Base-by-base conservation (phyloP, 2,113 vertebrate genomes). In the Nothobranchius kuhntae region DNA sequence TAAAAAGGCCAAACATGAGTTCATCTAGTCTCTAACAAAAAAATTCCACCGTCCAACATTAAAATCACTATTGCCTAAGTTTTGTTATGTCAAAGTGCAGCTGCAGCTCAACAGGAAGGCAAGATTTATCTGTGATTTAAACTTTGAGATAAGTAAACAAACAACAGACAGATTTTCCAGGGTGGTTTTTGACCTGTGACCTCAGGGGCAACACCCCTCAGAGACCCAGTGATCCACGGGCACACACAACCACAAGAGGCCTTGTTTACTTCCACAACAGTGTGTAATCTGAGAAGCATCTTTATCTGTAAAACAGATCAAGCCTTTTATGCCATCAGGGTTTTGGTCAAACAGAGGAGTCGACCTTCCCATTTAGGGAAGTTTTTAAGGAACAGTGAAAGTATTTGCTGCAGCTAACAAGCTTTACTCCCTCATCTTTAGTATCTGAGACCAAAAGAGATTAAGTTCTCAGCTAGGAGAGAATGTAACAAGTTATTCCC, bases 101-200 rank as follows among this genome's bases (percentile, higher is more conserved):
- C 71, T 53, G 14, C 53, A 48, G 68, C 36, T 13, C 21, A 9
- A 77, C 87, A 86, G 81, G 84, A 88, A 84, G 53, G 15, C 40
- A 62, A 72, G 53, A 87, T 85, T 85, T 83, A 85, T 72, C 81
- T 72, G 21, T 13, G 62, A 84, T 90, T 79, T 74, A 1, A 73
- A 73, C 79, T 70, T 14, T 65, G 56, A 75, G 85, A 88, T 89
- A 87, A 79, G 65, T 85, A 83, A 88, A 86, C 65, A 87, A 87
- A 80, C 80, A 21, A 21, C 83, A 13, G 46, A 30, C 54, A 63
- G 26, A 65, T 75, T 73, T 79, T 70, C 75, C 75, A 77, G 51
- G 38, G 13, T 73, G 76, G 69, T 57, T 15, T 75, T 73, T 84
- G 80, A 82, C 85, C 81, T 71, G 62, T 48, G 54, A 65, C 67